These are phyloP conservation scores for Sycophila sp. DNA, from an alignment of 1,140 invertebrate genomes.

Conservation along the genomic window DNA sequence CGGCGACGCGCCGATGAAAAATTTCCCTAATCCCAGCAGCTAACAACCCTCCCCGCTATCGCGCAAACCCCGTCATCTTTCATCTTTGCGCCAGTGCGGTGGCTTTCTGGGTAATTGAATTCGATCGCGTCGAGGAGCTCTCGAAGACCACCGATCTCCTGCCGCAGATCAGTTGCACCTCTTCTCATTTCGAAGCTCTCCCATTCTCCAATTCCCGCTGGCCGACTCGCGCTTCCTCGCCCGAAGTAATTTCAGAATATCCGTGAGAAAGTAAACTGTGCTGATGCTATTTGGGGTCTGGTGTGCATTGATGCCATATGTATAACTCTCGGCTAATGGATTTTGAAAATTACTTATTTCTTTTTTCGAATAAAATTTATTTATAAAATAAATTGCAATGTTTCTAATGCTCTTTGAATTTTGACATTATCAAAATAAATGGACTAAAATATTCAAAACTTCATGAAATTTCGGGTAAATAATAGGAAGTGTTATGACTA, in stretches of 20 bases:
- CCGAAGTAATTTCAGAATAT: neutral
- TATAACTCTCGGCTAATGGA: too few species aligned
- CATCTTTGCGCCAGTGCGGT: neutral
- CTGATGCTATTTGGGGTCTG: too few species aligned
- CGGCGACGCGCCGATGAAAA: slow-evolving; percentile 1
- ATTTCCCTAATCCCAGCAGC: neutral
- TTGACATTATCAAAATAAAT: too few species aligned
- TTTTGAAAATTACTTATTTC: too few species aligned
- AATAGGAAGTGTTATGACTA: too few species aligned
- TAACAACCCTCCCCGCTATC: neutral
- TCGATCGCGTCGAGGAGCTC: neutral
- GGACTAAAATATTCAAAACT: too few species aligned
- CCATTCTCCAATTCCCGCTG: neutral
- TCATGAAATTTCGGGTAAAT: too few species aligned
- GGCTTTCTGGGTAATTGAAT: slow-evolving; percentile 2
- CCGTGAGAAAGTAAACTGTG: neutral
- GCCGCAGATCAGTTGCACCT: slow-evolving; percentile 1
- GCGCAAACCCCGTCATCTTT: neutral
- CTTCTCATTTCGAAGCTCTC: slow-evolving; percentile 3
- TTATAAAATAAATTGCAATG: too few species aligned
- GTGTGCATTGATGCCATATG: too few species aligned
- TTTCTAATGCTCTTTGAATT: too few species aligned
- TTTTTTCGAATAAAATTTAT: too few species aligned
- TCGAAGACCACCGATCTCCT: neutral
- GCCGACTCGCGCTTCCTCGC: too few species aligned